These are phyloP conservation scores for Resseliella maxima DNA, from an alignment of 2,888 invertebrate genomes.

Conservation along the genomic window DNA sequence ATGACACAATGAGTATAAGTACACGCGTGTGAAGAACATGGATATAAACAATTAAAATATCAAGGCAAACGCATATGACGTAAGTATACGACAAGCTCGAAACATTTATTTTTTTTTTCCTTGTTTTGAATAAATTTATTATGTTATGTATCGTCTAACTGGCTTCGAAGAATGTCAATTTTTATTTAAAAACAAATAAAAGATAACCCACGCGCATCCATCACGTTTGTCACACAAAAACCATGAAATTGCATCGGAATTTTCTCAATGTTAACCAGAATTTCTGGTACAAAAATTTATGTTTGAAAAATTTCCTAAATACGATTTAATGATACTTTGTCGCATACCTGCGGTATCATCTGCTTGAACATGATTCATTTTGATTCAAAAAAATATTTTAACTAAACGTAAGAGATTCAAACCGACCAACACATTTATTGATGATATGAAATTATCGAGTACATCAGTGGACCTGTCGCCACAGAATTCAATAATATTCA, in stretches of 20 bases:
- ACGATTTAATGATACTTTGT: not conserved
- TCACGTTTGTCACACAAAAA: constrained; percentile 25
- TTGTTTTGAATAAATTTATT: too few relatives aligned
- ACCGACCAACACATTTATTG: not conserved
- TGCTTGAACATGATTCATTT: constrained; percentile 28
- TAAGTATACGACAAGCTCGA: not conserved
- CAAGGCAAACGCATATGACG: not conserved
- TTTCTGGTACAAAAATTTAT: too few relatives aligned
- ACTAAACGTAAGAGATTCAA: not conserved
- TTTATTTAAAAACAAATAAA: not conserved
- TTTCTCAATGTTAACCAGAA: not conserved
- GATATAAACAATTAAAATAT: not conserved
- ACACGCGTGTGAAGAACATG: constrained; percentile 22
- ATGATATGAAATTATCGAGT: not conserved
- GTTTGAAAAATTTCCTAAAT: not conserved
- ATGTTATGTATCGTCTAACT: constrained; percentile 6
- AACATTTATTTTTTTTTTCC: too few relatives aligned
- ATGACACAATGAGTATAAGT: not conserved
- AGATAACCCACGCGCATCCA: constrained; percentile 36
- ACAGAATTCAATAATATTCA: not conserved
- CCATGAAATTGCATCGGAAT: not conserved
- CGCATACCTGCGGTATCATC: constrained; percentile 32
- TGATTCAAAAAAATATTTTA: not conserved
- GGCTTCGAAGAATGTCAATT: not conserved
- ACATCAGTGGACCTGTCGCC: constrained; percentile 13